phyloP scores from a whole-genome alignment of 2,797 vertebrate genomes.

The Dicrostonyx torquatus region DNA sequence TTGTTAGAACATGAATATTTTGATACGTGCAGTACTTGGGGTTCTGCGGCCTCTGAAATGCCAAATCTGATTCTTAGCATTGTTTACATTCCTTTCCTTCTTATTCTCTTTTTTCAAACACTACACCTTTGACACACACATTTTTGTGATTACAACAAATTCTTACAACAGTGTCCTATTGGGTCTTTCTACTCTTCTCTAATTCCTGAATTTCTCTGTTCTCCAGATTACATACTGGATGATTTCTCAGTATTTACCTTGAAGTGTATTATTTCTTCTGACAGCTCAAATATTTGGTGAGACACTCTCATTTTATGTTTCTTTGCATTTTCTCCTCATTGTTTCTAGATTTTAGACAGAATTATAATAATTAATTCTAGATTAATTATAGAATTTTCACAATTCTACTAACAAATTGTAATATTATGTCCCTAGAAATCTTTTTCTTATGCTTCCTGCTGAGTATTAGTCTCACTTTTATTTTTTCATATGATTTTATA shows the following conservation, averaged over 20 bases:
- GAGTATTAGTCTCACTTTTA: too few relatives aligned
- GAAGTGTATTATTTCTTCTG: too few relatives aligned
- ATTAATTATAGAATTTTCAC: not conserved
- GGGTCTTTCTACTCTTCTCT: not conserved
- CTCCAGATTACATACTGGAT: not conserved
- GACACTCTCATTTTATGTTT: too few relatives aligned
- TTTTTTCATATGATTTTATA: not conserved
- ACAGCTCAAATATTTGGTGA: not conserved
- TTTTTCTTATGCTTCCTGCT: too few relatives aligned
- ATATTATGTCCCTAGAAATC: too few relatives aligned
- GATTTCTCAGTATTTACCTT: not conserved
- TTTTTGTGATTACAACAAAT: too few relatives aligned
- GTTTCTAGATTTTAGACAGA: not conserved
- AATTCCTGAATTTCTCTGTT: not conserved
- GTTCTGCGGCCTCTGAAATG: not conserved
- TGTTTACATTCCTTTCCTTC: not conserved
- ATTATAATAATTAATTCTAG: not conserved
- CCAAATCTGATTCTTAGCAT: not conserved
- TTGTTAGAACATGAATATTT: not conserved
- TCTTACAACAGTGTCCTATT: not conserved
- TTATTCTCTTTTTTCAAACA: too few relatives aligned
- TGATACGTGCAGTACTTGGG: not conserved
- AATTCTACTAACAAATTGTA: not conserved
- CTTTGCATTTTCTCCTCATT: not conserved
- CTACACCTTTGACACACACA: not conserved